Evolutionary conservation across 2,797 vertebrate genomes (phyloP).

Genomic region (Gallinago nigripennis): DNA sequence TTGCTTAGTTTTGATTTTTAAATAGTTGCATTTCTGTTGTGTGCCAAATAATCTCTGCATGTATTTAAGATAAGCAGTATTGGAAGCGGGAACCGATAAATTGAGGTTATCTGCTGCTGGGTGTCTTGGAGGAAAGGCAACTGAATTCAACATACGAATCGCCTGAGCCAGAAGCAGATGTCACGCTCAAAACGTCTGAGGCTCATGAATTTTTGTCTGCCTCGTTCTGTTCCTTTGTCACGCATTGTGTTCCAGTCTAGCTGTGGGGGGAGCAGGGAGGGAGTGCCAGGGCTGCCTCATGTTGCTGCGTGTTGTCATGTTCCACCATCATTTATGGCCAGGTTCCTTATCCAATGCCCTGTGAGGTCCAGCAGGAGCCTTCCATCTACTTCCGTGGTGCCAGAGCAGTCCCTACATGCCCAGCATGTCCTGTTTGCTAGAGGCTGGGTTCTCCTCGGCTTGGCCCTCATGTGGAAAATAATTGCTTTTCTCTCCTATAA

Average conservation of each 20-base stretch:
- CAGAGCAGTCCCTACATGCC: background rate
- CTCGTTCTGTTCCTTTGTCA: constrained; percentile 20
- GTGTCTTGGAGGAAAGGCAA: constrained; percentile 43
- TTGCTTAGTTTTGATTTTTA: constrained; percentile 17
- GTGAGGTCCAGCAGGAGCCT: background rate
- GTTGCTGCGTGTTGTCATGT: fast-evolving
- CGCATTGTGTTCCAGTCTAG: background rate
- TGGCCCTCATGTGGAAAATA: background rate
- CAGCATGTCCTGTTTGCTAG: background rate
- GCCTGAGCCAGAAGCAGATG: constrained; percentile 40
- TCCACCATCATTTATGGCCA: background rate
- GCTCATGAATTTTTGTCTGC: constrained; percentile 32
- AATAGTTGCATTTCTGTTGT: background rate
- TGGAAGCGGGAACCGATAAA: background rate
- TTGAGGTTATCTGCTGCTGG: constrained; percentile 4
- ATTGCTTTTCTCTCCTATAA: background rate
- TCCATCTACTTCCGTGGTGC: background rate
- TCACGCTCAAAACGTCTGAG: constrained; percentile 35
- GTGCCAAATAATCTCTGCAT: background rate
- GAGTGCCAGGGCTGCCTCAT: background rate
- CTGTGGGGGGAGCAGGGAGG: fast-evolving
- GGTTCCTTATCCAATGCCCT: background rate
- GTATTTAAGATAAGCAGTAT: background rate
- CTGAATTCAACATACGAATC: background rate
- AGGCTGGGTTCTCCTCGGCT: background rate